Conservation (phyloP, 37 sponge, comb jelly and placozoan genomes). For the Oopsacas minuta region DNA sequence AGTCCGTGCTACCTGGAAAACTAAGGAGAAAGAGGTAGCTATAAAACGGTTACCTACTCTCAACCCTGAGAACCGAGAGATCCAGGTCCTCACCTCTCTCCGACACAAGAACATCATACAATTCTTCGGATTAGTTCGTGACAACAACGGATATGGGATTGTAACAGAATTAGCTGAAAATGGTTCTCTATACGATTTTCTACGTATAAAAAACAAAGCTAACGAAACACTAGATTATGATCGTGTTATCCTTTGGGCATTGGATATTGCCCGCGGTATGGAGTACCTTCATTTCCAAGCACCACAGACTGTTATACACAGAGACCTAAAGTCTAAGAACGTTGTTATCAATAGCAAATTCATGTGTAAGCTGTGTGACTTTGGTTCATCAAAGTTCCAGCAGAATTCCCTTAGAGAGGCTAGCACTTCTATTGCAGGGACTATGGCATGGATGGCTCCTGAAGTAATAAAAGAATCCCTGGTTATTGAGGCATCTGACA, state of each 20-base stretch:
- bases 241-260: slow-evolving; percentile 67
- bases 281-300: slow-evolving; percentile 85
- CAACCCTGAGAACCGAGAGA: slow-evolving; percentile 29
- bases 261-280: slow-evolving; percentile 71
- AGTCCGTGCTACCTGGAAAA: slow-evolving; percentile 57
- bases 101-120: slow-evolving; percentile 77
- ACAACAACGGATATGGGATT: slow-evolving; percentile 54
- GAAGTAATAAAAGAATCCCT: slow-evolving; percentile 38
- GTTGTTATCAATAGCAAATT: slow-evolving; percentile 26
- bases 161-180: slow-evolving; percentile 73
- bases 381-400: slow-evolving; percentile 81
- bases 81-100: slow-evolving; percentile 59
- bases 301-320: slow-evolving; percentile 66
- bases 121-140: slow-evolving; percentile 68
- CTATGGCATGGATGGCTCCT: slow-evolving; percentile 92
- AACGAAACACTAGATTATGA: slow-evolving; percentile 32
- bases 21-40: slow-evolving; percentile 61
- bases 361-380: slow-evolving; percentile 50
- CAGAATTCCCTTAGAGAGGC: slow-evolving; percentile 61
- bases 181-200: slow-evolving; percentile 65
- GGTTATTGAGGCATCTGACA: background rate
- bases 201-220: slow-evolving; percentile 21
- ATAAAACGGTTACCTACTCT: slow-evolving; percentile 35
- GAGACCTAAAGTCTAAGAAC: slow-evolving; percentile 87
- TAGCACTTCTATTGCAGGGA: slow-evolving; percentile 54